A percentile compares a stretch with the other conserved stretches of the same genome.
Evolutionary conservation across 2,888 invertebrate species (phyloP).

Genomic region (Biston betularia): DNA sequence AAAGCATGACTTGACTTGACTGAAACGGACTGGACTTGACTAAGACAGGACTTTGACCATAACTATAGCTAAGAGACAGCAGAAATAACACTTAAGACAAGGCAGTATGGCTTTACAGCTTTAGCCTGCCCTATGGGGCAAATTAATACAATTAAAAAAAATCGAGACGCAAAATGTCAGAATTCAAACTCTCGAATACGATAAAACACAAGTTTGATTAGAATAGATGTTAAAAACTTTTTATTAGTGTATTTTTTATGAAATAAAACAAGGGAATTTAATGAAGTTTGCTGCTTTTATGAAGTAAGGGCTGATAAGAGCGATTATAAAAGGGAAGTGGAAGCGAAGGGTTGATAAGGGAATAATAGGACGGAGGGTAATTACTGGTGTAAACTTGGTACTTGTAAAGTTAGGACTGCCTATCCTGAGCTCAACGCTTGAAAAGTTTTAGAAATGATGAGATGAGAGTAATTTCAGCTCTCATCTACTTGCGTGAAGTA

Average conservation of each 20-base stretch:
- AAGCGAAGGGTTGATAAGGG: slow-evolving; percentile 74
- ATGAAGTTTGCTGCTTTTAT: slow-evolving; percentile 74
- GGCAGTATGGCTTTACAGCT: no score
- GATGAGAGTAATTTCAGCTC: slow-evolving; percentile 10
- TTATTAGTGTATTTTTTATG: slow-evolving; percentile 64
- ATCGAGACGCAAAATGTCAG: slow-evolving; percentile 16
- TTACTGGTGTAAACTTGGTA: slow-evolving; percentile 43
- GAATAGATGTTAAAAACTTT: slow-evolving; percentile 64
- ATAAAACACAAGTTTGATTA: slow-evolving; percentile 49
- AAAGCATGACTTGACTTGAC: no score
- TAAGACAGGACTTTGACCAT: no score
- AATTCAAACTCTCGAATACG: slow-evolving; percentile 20
- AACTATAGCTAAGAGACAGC: no score
- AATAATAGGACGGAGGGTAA: slow-evolving; percentile 69
- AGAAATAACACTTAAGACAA: no score
- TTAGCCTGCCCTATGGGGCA: no score
- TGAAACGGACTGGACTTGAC: no score
- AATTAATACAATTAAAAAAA: no score
- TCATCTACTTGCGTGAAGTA: background rate
- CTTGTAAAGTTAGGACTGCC: slow-evolving; percentile 24
- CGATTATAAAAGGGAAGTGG: slow-evolving; percentile 75
- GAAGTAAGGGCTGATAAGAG: slow-evolving; percentile 75
- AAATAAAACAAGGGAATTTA: slow-evolving; percentile 69
- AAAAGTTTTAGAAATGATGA: slow-evolving; percentile 16
- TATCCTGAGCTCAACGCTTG: slow-evolving; percentile 5